Evolutionary conservation across 2,113 vertebrate genomes (phyloP).

Genomic region (Boulengeromyrus knoepffleri): DNA sequence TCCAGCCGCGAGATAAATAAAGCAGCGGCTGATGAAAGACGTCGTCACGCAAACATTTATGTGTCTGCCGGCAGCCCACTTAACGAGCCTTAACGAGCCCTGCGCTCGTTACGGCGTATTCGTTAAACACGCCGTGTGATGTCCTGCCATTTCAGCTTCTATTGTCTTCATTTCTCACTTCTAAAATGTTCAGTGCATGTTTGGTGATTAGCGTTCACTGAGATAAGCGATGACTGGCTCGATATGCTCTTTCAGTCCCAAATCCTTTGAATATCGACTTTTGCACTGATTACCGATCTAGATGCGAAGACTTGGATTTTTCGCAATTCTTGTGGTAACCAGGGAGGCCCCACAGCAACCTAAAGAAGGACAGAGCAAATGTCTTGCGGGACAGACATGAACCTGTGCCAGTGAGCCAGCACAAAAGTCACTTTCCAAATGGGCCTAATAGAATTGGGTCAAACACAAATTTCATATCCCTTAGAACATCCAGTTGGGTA

Average conservation of each 20-base stretch:
- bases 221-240: background rate
- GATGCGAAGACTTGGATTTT: background rate
- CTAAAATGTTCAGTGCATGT: background rate
- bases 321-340: background rate
- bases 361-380: background rate
- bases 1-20: background rate
- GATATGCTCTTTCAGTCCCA: background rate
- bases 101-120: background rate
- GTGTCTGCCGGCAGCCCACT: background rate
- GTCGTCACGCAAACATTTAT: background rate
- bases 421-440: background rate
- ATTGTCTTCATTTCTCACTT: background rate
- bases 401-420: background rate
- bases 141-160: background rate
- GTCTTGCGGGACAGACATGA: background rate
- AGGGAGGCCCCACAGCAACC: background rate
- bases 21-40: conserved; percentile 10
- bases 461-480: background rate
- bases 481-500: background rate
- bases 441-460: background rate
- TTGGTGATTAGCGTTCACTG: background rate
- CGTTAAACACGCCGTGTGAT: background rate
- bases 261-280: background rate
- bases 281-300: background rate
- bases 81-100: background rate